phyloP scores from a whole-genome alignment of 2,113 vertebrate genomes.

The Rhinoptilus africanus region DNA sequence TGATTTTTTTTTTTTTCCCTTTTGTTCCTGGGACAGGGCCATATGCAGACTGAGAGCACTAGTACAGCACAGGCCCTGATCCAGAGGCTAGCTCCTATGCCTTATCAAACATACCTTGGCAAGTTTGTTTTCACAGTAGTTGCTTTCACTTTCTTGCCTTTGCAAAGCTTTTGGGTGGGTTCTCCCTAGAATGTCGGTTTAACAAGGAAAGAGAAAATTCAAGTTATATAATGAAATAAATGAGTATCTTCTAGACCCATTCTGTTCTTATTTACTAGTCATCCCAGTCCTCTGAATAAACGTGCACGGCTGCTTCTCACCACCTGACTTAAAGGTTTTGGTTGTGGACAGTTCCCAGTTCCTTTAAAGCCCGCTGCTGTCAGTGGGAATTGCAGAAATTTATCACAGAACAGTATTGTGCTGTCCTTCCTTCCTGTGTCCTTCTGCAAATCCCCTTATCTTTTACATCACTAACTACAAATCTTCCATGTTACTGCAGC shows the following conservation, averaged over 20 bases:
- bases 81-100: neutral
- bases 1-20: neutral
- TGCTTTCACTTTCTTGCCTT: neutral
- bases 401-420: neutral
- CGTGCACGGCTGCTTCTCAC: rapidly evolving
- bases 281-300: neutral
- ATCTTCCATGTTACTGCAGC: neutral
- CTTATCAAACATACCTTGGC: rapidly evolving
- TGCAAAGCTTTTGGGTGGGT: neutral
- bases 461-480: neutral
- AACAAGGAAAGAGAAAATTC: neutral
- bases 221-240: neutral
- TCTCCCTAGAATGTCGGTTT: neutral
- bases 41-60: neutral
- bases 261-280: neutral
- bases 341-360: neutral
- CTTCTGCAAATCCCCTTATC: neutral
- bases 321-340: neutral
- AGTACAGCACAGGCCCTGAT: neutral
- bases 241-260: neutral
- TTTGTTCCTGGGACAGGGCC: neutral
- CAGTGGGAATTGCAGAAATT: neutral
- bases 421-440: neutral
- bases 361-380: neutral
- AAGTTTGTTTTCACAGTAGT: neutral